Evolutionary conservation across 1,140 invertebrate genomes (phyloP).

Genomic region (Lepidotrigona ventralis): DNA sequence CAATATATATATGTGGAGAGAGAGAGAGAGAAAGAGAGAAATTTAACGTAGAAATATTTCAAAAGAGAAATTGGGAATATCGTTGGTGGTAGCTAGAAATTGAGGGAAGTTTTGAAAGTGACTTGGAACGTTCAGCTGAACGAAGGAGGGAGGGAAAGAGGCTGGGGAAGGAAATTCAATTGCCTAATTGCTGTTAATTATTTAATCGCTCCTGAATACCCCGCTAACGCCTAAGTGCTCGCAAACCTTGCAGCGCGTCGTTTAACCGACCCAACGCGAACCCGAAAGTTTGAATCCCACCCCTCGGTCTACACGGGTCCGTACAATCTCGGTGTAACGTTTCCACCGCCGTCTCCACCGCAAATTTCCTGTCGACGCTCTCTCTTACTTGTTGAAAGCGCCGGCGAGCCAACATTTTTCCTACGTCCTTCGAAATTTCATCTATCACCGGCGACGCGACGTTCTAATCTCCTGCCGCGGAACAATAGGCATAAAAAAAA

Average conservation of each 20-base stretch:
- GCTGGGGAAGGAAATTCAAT: slow-evolving; percentile 69
- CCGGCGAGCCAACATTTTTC: not conserved
- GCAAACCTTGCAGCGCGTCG: slow-evolving; percentile 69
- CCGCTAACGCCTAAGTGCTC: slow-evolving; percentile 71
- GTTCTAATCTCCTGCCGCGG: too few species aligned
- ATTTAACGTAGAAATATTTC: not conserved
- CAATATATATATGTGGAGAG: too few species aligned
- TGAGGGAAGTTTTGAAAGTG: slow-evolving; percentile 31
- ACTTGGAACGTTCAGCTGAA: slow-evolving; percentile 17
- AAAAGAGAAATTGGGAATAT: slow-evolving; percentile 35
- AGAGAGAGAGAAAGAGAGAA: too few species aligned
- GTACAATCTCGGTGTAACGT: slow-evolving; percentile 45
- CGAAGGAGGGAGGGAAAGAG: slow-evolving; percentile 27
- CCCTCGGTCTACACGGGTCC: slow-evolving; percentile 11
- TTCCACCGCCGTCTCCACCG: slow-evolving; percentile 46
- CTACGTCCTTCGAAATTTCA: not conserved
- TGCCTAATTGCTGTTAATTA: slow-evolving; percentile 77
- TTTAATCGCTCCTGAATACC: slow-evolving; percentile 75
- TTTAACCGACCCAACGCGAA: slow-evolving; percentile 69
- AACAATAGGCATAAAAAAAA: not conserved
- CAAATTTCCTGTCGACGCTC: slow-evolving; percentile 46
- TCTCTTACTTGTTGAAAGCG: slow-evolving; percentile 19
- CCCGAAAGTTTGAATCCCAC: slow-evolving; percentile 61
- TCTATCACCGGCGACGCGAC: too few species aligned
- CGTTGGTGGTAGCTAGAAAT: not conserved